Conservation (phyloP, 2,888 invertebrate species). For the Entomobrya proxima region DNA sequence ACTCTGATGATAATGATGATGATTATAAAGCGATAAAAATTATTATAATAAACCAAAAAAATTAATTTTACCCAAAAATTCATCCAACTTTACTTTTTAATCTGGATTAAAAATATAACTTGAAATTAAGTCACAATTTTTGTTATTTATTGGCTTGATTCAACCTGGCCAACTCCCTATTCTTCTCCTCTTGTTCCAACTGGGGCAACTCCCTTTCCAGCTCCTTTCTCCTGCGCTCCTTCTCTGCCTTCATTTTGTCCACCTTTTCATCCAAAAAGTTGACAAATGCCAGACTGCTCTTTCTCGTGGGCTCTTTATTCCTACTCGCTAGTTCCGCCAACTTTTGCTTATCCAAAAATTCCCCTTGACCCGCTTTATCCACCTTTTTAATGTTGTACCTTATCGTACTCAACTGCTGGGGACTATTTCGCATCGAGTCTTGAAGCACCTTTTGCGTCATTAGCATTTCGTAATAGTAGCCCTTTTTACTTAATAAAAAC, state of each 20-base stretch:
- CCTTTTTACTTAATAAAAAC: conserved; percentile 49
- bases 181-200: conserved; percentile 14
- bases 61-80: no score
- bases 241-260: conserved; percentile 8
- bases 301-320: neutral
- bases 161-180: neutral
- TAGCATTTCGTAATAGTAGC: conserved; percentile 68
- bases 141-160: neutral
- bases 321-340: neutral
- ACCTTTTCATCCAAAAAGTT: conserved; percentile 36
- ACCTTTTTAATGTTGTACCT: conserved; percentile 37
- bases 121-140: neutral
- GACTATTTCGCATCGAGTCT: conserved; percentile 40
- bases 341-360: neutral
- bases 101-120: no score
- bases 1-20: no score
- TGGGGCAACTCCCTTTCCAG: conserved; percentile 2
- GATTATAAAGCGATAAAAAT: no score
- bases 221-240: neutral
- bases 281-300: neutral
- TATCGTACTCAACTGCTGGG: conserved; percentile 41
- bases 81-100: no score
- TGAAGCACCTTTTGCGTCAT: conserved; percentile 61
- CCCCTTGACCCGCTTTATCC: neutral
- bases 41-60: no score